Evolutionary conservation across 2,113 vertebrate genomes (phyloP), one percentile per base, ranked within the genome.

Genomic region (Hippocampus guttulatus): DNA sequence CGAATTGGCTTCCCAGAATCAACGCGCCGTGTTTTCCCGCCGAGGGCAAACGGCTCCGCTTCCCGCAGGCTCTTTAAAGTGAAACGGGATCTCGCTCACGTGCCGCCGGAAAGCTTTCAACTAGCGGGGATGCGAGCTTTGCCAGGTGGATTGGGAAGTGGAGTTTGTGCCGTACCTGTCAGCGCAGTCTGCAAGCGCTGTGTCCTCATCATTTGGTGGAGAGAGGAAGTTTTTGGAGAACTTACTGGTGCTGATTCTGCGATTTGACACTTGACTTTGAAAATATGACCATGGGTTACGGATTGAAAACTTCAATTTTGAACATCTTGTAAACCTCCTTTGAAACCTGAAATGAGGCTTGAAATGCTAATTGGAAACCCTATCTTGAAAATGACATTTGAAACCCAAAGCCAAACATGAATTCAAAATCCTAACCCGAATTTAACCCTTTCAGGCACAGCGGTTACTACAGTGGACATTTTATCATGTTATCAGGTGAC

Each of bases 11-110:
- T 93, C 92, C 91, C 88, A 91, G 92, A 93, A 93, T 88, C 77
- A 72, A 84, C 84, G 84, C 75, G 80, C 74, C 85, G 89, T 90
- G 88, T 89, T 87, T 93, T 93, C 92, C 92, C 91, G 92, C 90
- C 74, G 91, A 92, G 87, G 79, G 85, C 78, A 75, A 92, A 77
- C 88, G 77, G 86, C 82, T 86, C 78, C 70, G 86, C 88, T 93
- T 92, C 91, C 92, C 88, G 89, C 91, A 92, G 91, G 80, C 90
- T 93, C 91, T 93, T 92, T 92, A 91, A 89, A 92, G 74, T 81
- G 92, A 91, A 92, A 93, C 75, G 18, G 52, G 88, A 93, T 89
- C 74, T 76, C 61, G 79, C 79, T 82, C 64, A 76, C 84, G 72
- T 77, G 84, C 82, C 86, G 87, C 90, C 81, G 77, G 82, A 73